These are phyloP conservation scores for Sebastiscus tertius DNA, from an alignment of 2,797 vertebrate genomes.

Conservation along the genomic window DNA sequence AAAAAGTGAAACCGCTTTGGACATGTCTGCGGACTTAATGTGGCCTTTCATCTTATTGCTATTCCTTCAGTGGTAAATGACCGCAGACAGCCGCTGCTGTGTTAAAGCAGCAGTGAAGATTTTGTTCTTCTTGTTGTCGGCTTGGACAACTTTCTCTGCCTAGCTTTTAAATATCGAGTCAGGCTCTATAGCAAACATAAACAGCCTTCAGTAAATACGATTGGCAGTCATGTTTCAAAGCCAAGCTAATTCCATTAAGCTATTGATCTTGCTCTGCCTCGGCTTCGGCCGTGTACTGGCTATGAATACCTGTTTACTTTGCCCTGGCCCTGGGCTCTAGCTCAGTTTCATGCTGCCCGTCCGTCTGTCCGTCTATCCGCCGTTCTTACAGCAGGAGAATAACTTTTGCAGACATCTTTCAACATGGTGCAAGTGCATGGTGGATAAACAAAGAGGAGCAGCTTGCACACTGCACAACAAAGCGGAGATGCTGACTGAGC, in stretches of 20 bases:
- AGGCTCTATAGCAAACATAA: conserved; percentile 71
- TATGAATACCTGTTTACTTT: conserved; percentile 75
- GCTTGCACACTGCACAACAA: conserved; percentile 37
- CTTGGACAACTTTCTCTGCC: conserved; percentile 42
- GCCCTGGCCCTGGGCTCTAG: conserved; percentile 61
- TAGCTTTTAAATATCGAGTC: conserved; percentile 79
- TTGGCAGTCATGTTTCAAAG: conserved; percentile 86
- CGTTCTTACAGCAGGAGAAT: conserved; percentile 57
- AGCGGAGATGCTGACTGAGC: conserved; percentile 34
- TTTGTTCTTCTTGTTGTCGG: conserved; percentile 35
- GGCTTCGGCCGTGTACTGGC: conserved; percentile 63
- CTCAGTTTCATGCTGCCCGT: conserved; percentile 54
- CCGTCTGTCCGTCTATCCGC: conserved; percentile 41
- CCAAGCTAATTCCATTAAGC: conserved; percentile 86
- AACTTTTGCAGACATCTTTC: conserved; percentile 64
- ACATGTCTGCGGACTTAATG: conserved; percentile 8
- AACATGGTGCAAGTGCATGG: conserved; percentile 35
- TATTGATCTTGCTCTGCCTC: conserved; percentile 81
- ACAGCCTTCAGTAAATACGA: conserved; percentile 84
- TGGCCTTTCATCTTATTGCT: conserved; percentile 42
- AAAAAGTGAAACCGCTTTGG: conserved; percentile 6
- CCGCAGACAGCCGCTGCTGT: conserved; percentile 52
- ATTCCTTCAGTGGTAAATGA: conserved; percentile 45
- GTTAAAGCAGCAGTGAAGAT: conserved; percentile 61
- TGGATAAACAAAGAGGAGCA: conserved; percentile 60